These are phyloP conservation scores for Eonycteris spelaea DNA, from an alignment of 2,113 vertebrate species.

Conservation along the genomic window DNA sequence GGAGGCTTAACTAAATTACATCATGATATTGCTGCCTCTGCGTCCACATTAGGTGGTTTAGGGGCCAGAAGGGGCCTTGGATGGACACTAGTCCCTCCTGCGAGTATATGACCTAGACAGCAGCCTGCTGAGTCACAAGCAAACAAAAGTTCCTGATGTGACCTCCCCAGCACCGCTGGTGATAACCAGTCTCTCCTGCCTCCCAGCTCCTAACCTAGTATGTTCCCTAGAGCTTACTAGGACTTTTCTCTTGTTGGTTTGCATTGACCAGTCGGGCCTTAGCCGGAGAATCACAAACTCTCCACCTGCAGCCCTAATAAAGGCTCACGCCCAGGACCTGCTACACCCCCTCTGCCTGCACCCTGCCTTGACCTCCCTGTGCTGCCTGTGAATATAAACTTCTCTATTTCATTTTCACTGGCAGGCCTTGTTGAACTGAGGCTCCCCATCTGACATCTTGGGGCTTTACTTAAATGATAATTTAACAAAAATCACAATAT, in stretches of 20 bases:
- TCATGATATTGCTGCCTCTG: not conserved
- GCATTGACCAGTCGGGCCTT: not conserved
- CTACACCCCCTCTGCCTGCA: not conserved
- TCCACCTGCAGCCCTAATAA: not conserved
- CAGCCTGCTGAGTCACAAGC: not conserved
- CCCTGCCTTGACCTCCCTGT: not conserved
- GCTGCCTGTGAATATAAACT: too few species aligned
- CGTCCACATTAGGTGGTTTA: not conserved
- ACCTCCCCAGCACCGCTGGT: not conserved
- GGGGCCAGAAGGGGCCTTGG: not conserved
- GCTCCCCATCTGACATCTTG: too few species aligned
- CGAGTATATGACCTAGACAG: not conserved
- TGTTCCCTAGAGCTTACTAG: not conserved
- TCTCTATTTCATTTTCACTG: too few species aligned
- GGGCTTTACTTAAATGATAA: too few species aligned
- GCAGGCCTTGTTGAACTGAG: too few species aligned
- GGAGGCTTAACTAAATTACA: not conserved
- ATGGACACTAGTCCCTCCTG: not conserved
- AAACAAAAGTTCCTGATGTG: not conserved
- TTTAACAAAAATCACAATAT: too few species aligned
- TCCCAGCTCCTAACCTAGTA: not conserved
- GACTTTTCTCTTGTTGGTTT: not conserved
- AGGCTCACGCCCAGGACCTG: not conserved
- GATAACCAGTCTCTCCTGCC: not conserved
- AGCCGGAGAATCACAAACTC: not conserved